Percentiles rank a stretch among this genome's conserved stretches.
Evolutionary conservation across 35 echinoderm and acorn worm genomes (phyloP).

Genomic region (Apostichopus californicus): DNA sequence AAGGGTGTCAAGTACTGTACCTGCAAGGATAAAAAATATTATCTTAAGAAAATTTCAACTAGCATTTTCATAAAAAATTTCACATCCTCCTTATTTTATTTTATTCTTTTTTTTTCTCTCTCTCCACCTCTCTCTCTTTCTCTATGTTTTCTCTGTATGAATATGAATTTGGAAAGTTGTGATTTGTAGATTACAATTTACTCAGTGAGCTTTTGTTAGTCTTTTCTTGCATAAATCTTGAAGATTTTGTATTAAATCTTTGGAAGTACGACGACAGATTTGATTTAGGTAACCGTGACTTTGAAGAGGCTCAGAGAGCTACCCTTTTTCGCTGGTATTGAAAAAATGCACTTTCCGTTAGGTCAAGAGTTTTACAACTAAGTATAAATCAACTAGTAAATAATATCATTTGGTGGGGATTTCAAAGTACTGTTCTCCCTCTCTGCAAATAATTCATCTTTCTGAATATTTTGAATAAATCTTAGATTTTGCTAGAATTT

Average conservation of each 20-base stretch:
- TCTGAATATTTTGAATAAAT: too few relatives aligned
- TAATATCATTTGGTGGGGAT: too few relatives aligned
- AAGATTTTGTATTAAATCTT: background rate
- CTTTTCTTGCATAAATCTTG: background rate
- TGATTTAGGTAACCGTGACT: background rate
- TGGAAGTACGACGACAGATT: background rate
- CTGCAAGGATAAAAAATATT: constrained; percentile 28
- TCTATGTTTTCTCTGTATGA: too few relatives aligned
- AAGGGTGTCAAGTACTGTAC: constrained; percentile 25
- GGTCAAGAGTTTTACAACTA: background rate
- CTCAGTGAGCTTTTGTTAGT: background rate
- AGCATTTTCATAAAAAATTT: background rate
- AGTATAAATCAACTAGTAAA: background rate
- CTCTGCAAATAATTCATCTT: too few relatives aligned
- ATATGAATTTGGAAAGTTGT: background rate
- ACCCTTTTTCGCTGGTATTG: background rate
- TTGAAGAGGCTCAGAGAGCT: background rate
- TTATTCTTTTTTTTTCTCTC: too few relatives aligned
- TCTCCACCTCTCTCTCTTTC: too few relatives aligned
- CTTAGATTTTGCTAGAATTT: too few relatives aligned
- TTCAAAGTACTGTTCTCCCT: too few relatives aligned
- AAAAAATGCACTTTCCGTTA: background rate
- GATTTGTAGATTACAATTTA: background rate
- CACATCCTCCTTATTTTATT: background rate
- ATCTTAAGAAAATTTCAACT: constrained; percentile 12